These are phyloP conservation scores for Cepphus grylle DNA, from an alignment of 2,113 vertebrate species.

Conservation along the genomic window DNA sequence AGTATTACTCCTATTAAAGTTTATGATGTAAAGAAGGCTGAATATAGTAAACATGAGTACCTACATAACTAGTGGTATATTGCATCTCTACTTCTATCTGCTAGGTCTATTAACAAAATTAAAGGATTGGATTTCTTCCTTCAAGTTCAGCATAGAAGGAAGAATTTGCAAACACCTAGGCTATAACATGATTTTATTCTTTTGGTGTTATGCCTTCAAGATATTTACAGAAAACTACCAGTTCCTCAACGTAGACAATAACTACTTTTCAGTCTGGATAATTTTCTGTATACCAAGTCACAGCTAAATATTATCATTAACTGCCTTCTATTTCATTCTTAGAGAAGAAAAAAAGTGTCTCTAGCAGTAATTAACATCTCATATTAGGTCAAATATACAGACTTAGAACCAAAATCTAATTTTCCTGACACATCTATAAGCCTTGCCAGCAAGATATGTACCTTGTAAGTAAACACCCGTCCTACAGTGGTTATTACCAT, in stretches of 20 bases:
- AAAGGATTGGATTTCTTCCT: not conserved
- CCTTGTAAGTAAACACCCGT: not conserved
- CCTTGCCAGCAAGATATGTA: not conserved
- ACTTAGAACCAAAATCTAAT: not conserved
- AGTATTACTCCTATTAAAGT: not conserved
- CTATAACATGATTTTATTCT: not conserved
- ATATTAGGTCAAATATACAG: not conserved
- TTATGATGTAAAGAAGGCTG: not conserved
- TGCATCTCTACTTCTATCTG: not conserved
- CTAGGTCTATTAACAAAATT: not conserved
- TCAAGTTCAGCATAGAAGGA: not conserved
- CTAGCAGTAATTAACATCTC: not conserved
- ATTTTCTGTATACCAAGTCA: not conserved
- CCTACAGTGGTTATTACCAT: not conserved
- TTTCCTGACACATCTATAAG: not conserved
- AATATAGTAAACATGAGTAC: not conserved
- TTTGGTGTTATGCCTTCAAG: not conserved
- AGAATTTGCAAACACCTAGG: not conserved
- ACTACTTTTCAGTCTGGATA: not conserved
- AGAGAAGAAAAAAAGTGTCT: not conserved
- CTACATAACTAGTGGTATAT: not conserved
- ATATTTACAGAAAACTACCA: not conserved
- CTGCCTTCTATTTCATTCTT: not conserved
- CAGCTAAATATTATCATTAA: not conserved
- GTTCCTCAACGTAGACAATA: not conserved